A percentile compares a stretch with the other conserved stretches of the same genome.
Evolutionary conservation across 2,113 vertebrate genomes (phyloP).

Genomic region (Sinocyclocheilus anophthalmus): DNA sequence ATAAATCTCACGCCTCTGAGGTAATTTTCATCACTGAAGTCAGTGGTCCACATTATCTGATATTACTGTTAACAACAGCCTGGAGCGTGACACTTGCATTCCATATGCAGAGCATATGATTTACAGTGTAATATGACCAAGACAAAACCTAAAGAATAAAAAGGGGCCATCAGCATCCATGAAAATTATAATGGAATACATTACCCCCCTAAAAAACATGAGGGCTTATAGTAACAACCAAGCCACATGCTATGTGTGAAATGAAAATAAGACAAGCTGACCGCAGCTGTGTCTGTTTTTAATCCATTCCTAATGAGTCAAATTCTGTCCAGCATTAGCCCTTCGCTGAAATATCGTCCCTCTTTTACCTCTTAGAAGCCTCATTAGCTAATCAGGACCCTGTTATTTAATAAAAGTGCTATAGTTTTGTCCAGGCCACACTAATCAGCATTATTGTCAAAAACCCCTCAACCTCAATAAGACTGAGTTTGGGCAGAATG

Average conservation of each 20-base stretch:
- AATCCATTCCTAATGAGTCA: constrained; percentile 28
- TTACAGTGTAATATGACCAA: background rate
- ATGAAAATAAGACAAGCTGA: background rate
- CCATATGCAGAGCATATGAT: background rate
- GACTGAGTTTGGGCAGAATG: background rate
- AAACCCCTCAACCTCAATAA: background rate
- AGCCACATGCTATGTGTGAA: background rate
- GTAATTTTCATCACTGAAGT: background rate
- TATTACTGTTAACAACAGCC: constrained; percentile 22
- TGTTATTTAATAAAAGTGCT: constrained; percentile 30
- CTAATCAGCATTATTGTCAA: constrained; percentile 44
- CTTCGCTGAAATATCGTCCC: background rate
- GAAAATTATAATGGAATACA: background rate
- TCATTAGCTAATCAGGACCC: constrained; percentile 24
- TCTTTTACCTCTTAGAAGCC: background rate
- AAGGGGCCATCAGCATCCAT: background rate
- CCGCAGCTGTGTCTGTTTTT: constrained; percentile 35
- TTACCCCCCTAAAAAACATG: background rate
- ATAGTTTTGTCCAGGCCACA: background rate
- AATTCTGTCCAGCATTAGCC: constrained; percentile 6
- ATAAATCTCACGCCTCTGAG: constrained; percentile 7
- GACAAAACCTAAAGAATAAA: background rate
- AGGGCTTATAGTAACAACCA: background rate
- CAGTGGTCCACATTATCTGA: constrained; percentile 21
- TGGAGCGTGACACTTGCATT: background rate